Conservation (phyloP, 2,888 invertebrate genomes). For the Leptinotarsa juncta region DNA sequence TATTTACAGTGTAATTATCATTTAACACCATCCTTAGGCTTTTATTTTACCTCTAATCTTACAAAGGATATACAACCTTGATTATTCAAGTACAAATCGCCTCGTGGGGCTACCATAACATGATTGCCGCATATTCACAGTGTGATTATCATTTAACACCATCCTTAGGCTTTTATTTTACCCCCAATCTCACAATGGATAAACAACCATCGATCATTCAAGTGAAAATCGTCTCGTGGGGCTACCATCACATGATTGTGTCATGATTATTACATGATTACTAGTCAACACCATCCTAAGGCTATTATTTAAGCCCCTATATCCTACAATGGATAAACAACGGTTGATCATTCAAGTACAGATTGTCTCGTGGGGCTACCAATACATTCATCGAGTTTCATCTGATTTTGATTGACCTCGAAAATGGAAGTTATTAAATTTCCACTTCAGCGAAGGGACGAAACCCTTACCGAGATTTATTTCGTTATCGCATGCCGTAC, state of each 20-base stretch:
- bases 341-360: background rate
- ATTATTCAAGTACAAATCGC: background rate
- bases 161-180: too few relatives aligned
- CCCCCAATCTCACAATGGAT: too few relatives aligned
- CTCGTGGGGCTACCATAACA: background rate
- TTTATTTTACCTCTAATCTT: too few relatives aligned
- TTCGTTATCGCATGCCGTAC: background rate
- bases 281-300: too few relatives aligned
- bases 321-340: background rate
- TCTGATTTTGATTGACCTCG: background rate
- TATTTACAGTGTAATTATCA: too few relatives aligned
- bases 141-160: too few relatives aligned
- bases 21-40: too few relatives aligned
- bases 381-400: background rate
- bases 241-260: too few relatives aligned
- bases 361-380: background rate
- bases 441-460: background rate
- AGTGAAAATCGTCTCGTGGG: too few relatives aligned
- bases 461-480: background rate
- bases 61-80: background rate
- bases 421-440: background rate
- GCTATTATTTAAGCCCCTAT: too few relatives aligned
- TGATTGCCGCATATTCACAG: background rate
- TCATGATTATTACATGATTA: too few relatives aligned
- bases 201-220: too few relatives aligned